Conservation (phyloP, 2,113 vertebrate genomes). For the Oncorhynchus mykiss region DNA sequence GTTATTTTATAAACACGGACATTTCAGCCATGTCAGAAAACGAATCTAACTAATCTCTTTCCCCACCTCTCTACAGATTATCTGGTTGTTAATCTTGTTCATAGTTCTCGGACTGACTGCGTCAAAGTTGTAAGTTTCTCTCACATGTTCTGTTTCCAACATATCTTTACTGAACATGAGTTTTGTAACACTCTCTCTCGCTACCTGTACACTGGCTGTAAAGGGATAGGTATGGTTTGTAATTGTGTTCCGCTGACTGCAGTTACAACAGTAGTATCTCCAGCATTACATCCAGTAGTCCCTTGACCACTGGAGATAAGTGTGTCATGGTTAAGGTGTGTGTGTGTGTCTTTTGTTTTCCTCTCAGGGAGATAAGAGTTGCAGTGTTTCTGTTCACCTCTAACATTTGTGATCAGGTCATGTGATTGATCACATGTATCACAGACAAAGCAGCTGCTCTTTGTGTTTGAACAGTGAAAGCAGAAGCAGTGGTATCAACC, state of each 20-base stretch:
- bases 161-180: too few relatives aligned
- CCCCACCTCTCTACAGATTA: slow-evolving; percentile 51
- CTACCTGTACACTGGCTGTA: background rate
- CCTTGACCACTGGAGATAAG: slow-evolving; percentile 27
- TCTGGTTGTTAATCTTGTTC: slow-evolving; percentile 68
- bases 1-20: too few relatives aligned
- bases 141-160: background rate
- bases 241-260: background rate
- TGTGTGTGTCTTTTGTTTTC: too few relatives aligned
- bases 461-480: too few relatives aligned
- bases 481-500: too few relatives aligned
- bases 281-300: slow-evolving; percentile 6
- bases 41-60: background rate
- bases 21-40: background rate
- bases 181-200: too few relatives aligned
- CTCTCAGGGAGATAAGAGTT: background rate
- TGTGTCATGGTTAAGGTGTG: slow-evolving; percentile 16
- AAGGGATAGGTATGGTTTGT: background rate
- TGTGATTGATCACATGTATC: background rate
- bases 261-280: too few relatives aligned
- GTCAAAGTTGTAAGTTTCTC: slow-evolving; percentile 68
- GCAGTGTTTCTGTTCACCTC: background rate
- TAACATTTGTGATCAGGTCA: background rate
- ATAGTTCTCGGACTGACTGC: slow-evolving; percentile 65
- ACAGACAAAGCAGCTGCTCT: too few relatives aligned